These are phyloP conservation scores for Ylistrum balloti DNA, from an alignment of 1,140 invertebrate species.

Conservation along the genomic window DNA sequence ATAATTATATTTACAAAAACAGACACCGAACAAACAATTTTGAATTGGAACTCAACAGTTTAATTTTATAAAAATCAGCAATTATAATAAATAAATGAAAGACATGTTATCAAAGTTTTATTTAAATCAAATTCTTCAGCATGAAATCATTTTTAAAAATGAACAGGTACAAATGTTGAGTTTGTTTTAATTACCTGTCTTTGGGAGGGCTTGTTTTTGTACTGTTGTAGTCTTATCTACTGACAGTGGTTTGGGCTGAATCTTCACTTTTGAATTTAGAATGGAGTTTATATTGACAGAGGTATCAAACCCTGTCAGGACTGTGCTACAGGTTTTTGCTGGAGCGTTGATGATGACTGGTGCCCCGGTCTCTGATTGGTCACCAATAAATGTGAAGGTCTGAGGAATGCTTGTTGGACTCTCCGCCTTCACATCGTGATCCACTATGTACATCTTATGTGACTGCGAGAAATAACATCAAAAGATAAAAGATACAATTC, in stretches of 20 bases:
- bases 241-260: constrained; percentile 43
- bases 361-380: background rate
- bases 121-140: no score
- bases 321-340: background rate
- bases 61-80: background rate
- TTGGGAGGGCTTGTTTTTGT: background rate
- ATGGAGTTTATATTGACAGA: constrained; percentile 23
- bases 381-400: background rate
- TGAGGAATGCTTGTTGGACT: background rate
- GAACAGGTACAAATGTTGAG: background rate
- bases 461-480: background rate
- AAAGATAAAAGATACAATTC: background rate
- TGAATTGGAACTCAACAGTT: no score
- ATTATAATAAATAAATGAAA: no score
- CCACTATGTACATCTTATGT: background rate
- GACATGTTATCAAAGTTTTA: no score
- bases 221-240: constrained; percentile 43
- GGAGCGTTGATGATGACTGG: background rate
- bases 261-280: constrained; percentile 52
- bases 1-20: background rate
- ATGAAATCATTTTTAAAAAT: background rate
- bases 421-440: background rate
- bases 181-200: background rate
- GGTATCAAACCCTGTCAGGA: background rate
- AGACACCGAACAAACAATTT: no score